phyloP scores from a whole-genome alignment of 2,797 vertebrate species.

The Enteromius viviparus region DNA sequence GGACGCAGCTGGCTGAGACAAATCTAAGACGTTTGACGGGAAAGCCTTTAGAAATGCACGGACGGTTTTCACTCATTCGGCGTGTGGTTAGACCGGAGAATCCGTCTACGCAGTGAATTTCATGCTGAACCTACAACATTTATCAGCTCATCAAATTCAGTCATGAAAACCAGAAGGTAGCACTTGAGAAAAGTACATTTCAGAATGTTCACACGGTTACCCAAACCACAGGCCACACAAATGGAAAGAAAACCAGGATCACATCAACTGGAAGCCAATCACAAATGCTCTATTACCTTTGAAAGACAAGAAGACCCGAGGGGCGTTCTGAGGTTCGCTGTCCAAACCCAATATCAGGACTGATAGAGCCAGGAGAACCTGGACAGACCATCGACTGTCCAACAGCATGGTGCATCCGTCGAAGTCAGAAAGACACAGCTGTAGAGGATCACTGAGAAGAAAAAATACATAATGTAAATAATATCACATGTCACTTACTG shows the following conservation, averaged over 20 bases:
- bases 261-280: neutral
- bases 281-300: conserved; percentile 71
- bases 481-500: neutral
- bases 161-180: conserved; percentile 34
- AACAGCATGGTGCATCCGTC: conserved; percentile 72
- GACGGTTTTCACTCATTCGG: conserved; percentile 62
- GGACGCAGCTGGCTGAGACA: conserved; percentile 70
- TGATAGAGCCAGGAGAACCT: conserved; percentile 72
- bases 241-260: conserved; percentile 3
- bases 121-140: conserved; percentile 55
- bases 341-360: conserved; percentile 65
- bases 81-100: conserved; percentile 55
- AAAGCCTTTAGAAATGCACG: conserved; percentile 51
- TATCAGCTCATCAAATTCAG: conserved; percentile 58
- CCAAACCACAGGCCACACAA: conserved; percentile 8
- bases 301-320: conserved; percentile 81
- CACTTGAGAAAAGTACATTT: neutral
- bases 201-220: neutral
- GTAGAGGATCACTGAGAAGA: conserved; percentile 62
- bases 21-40: conserved; percentile 59
- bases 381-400: conserved; percentile 70
- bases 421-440: conserved; percentile 55
- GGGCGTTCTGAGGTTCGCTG: conserved; percentile 73
- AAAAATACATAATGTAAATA: conserved; percentile 45
- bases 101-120: conserved; percentile 57